Conservation (phyloP, 1,140 invertebrate species). For the Drosophila watanabei region DNA sequence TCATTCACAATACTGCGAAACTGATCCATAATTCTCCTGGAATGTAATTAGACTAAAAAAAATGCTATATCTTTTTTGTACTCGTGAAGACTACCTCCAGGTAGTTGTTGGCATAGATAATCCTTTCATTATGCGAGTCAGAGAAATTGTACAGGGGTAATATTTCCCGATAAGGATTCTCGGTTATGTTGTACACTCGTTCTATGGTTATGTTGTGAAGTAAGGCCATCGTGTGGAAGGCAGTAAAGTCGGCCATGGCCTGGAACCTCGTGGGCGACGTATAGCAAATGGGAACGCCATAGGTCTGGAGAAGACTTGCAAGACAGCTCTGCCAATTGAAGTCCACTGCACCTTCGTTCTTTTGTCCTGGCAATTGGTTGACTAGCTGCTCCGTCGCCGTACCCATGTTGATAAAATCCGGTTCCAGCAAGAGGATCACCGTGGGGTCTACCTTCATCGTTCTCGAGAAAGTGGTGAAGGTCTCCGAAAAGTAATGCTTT, state of each 20-base stretch:
- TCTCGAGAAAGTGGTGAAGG: slow-evolving; percentile 3
- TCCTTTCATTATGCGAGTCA: slow-evolving; percentile 24
- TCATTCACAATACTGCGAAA: neutral
- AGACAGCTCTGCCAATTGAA: slow-evolving; percentile 37
- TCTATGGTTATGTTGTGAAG: slow-evolving; percentile 3
- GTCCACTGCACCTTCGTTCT: neutral
- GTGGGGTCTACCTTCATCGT: slow-evolving; percentile 34
- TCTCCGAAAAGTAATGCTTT: slow-evolving; percentile 16
- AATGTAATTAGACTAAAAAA: neutral
- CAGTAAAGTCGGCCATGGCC: slow-evolving; percentile 26
- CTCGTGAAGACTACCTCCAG: slow-evolving; percentile 49
- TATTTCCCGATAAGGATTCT: slow-evolving; percentile 64
- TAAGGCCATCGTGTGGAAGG: slow-evolving; percentile 25
- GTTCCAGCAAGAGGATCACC: slow-evolving; percentile 47
- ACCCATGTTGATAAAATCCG: slow-evolving; percentile 34
- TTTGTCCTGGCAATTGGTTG: neutral
- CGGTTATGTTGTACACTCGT: slow-evolving; percentile 12
- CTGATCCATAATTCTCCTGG: neutral
- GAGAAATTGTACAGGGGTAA: slow-evolving; percentile 45
- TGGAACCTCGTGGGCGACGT: slow-evolving; percentile 35
- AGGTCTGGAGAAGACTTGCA: slow-evolving; percentile 6
- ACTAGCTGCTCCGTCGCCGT: slow-evolving; percentile 17
- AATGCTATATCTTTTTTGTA: neutral
- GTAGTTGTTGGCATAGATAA: slow-evolving; percentile 61
- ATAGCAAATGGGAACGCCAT: slow-evolving; percentile 54